phyloP scores from a whole-genome alignment of 2,888 invertebrate species.

The Ormia ochracea region DNA sequence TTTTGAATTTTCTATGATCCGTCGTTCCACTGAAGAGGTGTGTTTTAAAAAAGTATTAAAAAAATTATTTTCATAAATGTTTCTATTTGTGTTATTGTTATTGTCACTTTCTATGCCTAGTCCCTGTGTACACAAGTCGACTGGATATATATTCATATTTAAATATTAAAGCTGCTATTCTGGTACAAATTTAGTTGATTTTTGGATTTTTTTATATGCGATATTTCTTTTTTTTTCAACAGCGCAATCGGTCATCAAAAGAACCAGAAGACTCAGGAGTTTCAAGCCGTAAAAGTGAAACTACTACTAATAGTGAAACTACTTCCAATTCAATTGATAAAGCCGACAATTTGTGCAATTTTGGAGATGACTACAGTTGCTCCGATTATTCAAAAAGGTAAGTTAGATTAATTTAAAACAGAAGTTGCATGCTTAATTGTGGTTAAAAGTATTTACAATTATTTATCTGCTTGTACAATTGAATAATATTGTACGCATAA shows the following conservation, averaged over 20 bases:
- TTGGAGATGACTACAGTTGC: constrained; percentile 73
- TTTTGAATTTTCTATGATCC: constrained; percentile 76
- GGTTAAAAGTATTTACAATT: not conserved
- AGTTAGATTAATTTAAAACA: not conserved
- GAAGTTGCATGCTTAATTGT: not conserved
- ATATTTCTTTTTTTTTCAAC: not conserved
- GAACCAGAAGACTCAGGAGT: constrained; percentile 77
- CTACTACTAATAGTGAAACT: constrained; percentile 78
- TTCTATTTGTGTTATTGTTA: not conserved
- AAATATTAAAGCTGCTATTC: not conserved
- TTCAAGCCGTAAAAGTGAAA: constrained; percentile 78
- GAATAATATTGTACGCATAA: no score
- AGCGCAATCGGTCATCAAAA: constrained; percentile 71
- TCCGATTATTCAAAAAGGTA: constrained; percentile 79
- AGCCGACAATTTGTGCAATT: constrained; percentile 72
- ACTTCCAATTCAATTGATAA: constrained; percentile 77
- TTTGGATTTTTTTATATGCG: not conserved
- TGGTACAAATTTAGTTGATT: not conserved
- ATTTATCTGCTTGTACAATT: not conserved
- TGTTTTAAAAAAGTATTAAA: constrained; percentile 58
- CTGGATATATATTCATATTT: not conserved
- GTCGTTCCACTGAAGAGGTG: constrained; percentile 72
- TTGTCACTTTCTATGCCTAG: not conserved
- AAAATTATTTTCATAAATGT: not conserved
- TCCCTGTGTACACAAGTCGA: not conserved